Evolutionary conservation across 2,797 vertebrate species (phyloP).

Genomic region (Amblyopsis hoosieri): DNA sequence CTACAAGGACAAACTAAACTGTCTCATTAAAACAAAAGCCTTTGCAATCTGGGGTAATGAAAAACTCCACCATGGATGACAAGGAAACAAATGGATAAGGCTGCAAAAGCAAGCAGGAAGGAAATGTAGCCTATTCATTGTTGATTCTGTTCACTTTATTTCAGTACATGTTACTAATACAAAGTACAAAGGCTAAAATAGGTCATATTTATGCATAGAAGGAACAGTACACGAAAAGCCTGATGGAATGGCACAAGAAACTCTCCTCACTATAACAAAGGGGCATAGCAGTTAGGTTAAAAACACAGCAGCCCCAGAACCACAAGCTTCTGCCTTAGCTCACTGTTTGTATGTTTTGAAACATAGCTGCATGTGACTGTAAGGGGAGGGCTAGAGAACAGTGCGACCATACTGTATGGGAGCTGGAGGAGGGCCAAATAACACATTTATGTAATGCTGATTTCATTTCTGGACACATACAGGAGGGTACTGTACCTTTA

Average conservation of each 20-base stretch:
- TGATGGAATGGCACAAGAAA: constrained; percentile 78
- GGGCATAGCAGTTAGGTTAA: constrained; percentile 15
- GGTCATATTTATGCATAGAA: constrained; percentile 83
- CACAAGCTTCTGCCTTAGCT: too few species aligned
- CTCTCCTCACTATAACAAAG: constrained; percentile 64
- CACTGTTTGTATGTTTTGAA: too few species aligned
- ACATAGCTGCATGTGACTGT: too few species aligned
- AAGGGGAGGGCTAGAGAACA: too few species aligned
- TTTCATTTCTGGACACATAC: too few species aligned
- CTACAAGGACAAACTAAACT: constrained; percentile 17
- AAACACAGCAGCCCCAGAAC: too few species aligned
- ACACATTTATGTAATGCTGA: too few species aligned
- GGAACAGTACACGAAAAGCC: constrained; percentile 75
- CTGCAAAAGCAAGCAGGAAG: constrained; percentile 29
- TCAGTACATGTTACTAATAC: constrained; percentile 81
- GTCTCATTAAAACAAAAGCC: constrained; percentile 35
- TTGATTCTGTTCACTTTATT: constrained; percentile 81
- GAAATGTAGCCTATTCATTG: constrained; percentile 35
- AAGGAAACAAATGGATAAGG: constrained; percentile 11
- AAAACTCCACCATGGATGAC: constrained; percentile 26
- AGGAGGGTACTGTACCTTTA: background rate
- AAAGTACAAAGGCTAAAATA: constrained; percentile 86
- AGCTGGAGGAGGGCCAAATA: too few species aligned
- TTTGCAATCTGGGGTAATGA: constrained; percentile 43
- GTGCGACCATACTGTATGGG: too few species aligned